These are phyloP conservation scores for Delia radicum DNA, from an alignment of 1,140 invertebrate genomes.

Conservation along the genomic window DNA sequence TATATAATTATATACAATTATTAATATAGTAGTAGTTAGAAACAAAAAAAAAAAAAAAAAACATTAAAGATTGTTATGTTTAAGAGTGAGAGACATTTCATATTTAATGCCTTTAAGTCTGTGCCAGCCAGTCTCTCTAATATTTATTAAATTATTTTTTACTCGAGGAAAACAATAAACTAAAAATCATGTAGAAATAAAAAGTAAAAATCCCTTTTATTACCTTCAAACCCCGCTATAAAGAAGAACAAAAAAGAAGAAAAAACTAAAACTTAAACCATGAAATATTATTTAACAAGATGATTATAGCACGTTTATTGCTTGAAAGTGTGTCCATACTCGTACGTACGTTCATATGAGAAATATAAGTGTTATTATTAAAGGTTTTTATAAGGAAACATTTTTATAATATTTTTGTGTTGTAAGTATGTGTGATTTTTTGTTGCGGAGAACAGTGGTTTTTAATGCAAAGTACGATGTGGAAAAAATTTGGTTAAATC, in stretches of 20 bases:
- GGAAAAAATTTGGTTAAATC: too few relatives aligned
- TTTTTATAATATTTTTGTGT: too few relatives aligned
- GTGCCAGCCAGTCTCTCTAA: not conserved
- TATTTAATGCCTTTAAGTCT: not conserved
- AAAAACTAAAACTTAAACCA: not conserved
- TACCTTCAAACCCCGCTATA: too few relatives aligned
- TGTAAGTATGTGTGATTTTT: too few relatives aligned
- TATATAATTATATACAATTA: not conserved
- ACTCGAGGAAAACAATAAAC: not conserved
- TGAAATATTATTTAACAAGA: slow-evolving; percentile 24
- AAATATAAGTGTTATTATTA: too few relatives aligned
- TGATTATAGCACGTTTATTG: slow-evolving; percentile 17
- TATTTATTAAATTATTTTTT: not conserved
- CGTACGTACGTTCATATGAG: too few relatives aligned
- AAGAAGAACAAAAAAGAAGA: not conserved
- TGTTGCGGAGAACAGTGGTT: too few relatives aligned
- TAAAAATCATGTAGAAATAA: not conserved
- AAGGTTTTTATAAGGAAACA: too few relatives aligned
- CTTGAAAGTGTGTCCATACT: not conserved
- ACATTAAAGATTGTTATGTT: not conserved
- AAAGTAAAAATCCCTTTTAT: not conserved
- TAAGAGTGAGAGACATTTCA: not conserved
- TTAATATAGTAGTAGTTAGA: not conserved
- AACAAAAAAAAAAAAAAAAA: not conserved
- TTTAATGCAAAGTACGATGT: too few relatives aligned